Evolutionary conservation across 2,888 invertebrate genomes (phyloP).

Genomic region (Ditylenchus weischeri): DNA sequence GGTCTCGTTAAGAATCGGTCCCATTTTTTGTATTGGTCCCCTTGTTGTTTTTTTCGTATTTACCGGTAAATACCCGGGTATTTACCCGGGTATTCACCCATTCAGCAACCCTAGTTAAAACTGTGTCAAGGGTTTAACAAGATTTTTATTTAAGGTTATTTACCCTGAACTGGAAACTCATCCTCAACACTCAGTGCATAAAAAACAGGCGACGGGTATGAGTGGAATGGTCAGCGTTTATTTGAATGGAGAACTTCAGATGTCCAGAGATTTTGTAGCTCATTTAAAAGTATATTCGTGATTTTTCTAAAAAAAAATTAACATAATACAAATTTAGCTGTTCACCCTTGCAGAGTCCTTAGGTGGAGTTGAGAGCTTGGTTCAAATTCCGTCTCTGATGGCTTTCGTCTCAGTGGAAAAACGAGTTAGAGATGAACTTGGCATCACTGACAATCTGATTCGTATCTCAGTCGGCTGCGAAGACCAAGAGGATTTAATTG

Average conservation of each 20-base stretch:
- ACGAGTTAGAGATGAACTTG: conserved; percentile 70
- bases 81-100: too few relatives aligned
- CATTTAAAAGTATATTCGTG: conserved; percentile 64
- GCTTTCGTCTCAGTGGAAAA: conserved; percentile 87
- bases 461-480: conserved; percentile 87
- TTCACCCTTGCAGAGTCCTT: conserved; percentile 87
- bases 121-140: too few relatives aligned
- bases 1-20: too few relatives aligned
- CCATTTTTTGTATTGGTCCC: too few relatives aligned
- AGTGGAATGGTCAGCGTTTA: conserved; percentile 89
- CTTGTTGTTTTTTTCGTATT: too few relatives aligned
- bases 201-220: conserved; percentile 72
- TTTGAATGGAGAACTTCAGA: conserved; percentile 72
- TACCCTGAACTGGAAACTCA: conserved; percentile 73
- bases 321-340: conserved; percentile 56
- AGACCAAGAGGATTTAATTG: conserved; percentile 77
- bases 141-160: conserved; percentile 44
- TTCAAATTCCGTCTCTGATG: conserved; percentile 86
- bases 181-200: conserved; percentile 77
- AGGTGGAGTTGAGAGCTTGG: conserved; percentile 89
- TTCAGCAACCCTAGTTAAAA: too few relatives aligned
- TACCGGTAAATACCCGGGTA: too few relatives aligned
- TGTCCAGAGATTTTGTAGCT: conserved; percentile 73
- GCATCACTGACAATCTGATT: conserved; percentile 79
- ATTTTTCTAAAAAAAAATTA: background rate